phyloP scores from a whole-genome alignment of 2,797 vertebrate genomes.

The Menidia menidia region DNA sequence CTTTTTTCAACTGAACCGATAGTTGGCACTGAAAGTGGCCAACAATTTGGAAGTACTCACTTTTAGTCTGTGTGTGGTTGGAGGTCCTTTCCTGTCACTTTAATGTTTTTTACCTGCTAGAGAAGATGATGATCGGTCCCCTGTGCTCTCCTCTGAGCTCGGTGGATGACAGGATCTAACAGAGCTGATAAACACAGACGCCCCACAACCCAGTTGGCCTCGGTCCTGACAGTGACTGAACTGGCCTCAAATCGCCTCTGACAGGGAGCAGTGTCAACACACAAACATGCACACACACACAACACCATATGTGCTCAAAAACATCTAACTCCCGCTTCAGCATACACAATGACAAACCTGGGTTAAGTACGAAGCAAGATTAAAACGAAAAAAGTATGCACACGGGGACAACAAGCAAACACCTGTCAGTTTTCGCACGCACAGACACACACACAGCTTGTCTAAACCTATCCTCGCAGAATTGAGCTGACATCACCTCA shows the following conservation, averaged over 20 bases:
- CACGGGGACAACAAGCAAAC: conserved; percentile 11
- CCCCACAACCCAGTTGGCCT: conserved; percentile 71
- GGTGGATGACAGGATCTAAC: conserved; percentile 80
- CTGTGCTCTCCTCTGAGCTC: conserved; percentile 63
- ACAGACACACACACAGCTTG: conserved; percentile 21
- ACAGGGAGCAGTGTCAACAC: conserved; percentile 77
- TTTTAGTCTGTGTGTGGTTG: conserved; percentile 53
- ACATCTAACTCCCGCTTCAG: conserved; percentile 9
- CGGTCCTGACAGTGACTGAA: conserved; percentile 84
- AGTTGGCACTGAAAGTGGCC: conserved; percentile 27
- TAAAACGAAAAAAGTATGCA: conserved; percentile 15
- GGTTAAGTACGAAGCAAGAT: conserved; percentile 20
- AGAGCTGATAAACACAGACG: conserved; percentile 81
- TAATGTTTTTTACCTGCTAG: conserved; percentile 79
- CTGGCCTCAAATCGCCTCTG: conserved; percentile 83
- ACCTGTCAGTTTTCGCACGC: conserved; percentile 14
- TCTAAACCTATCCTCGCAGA: conserved; percentile 44
- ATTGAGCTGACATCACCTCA: conserved; percentile 68
- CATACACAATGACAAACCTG: conserved; percentile 9
- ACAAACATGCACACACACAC: conserved; percentile 26
- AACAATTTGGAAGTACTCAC: conserved; percentile 43
- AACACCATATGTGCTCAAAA: conserved; percentile 32
- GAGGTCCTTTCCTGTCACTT: conserved; percentile 79
- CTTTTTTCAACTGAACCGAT: conserved; percentile 25
- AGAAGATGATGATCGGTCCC: conserved; percentile 78